Conservation (phyloP, 2,113 vertebrate genomes). For the Chaetorhynchus papuensis region DNA sequence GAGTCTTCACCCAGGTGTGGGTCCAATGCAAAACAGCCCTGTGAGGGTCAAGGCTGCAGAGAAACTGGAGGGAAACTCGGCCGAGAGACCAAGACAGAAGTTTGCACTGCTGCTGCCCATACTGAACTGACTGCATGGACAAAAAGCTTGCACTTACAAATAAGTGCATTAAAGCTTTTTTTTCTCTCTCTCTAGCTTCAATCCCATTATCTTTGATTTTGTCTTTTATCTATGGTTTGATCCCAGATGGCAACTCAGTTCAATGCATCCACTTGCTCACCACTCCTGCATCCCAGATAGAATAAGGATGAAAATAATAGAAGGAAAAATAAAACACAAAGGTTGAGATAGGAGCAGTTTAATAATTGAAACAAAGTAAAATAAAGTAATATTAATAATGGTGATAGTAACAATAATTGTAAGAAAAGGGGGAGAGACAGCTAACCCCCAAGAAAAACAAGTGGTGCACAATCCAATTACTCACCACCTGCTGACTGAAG, state of each 20-base stretch:
- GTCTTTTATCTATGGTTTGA: not conserved
- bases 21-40: not conserved
- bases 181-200: not conserved
- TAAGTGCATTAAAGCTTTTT: not conserved
- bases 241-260: not conserved
- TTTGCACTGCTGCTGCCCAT: not conserved
- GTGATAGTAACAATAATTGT: not conserved
- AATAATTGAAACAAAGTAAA: not conserved
- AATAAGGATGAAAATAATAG: not conserved
- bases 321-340: not conserved
- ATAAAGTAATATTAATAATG: not conserved
- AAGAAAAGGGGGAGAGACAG: not conserved
- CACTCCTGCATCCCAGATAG: fast-evolving
- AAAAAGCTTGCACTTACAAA: not conserved
- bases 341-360: not conserved
- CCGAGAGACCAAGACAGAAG: not conserved
- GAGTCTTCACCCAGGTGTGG: not conserved
- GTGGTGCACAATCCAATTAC: not conserved
- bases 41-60: not conserved
- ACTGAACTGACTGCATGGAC: not conserved
- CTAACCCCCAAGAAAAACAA: not conserved
- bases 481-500: not conserved
- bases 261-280: fast-evolving
- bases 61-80: not conserved
- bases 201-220: not conserved